Evolutionary conservation across 2,888 invertebrate species (phyloP), one percentile per base, ranked within the genome.

Genomic region (Rosalia funebris): DNA sequence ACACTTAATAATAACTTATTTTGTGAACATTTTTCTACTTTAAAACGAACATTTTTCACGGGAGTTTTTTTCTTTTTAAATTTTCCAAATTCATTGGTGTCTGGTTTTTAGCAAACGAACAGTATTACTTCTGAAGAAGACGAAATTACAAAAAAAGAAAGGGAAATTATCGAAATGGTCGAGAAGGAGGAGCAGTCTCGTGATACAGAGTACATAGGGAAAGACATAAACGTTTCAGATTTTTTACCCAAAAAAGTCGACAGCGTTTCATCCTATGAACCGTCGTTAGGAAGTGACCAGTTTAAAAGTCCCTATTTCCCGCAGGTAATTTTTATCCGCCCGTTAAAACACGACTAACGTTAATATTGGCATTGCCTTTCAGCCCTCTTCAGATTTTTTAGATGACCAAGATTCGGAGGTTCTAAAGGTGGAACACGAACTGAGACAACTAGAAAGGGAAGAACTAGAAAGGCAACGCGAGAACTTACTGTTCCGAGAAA

Each of bases 61-160:
- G n/a, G n/a, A n/a, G n/a, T n/a, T n/a, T n/a, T n/a, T 25, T 25
- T 25, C 3, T 25, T 5, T 25, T 5, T 25, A 25, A 5, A 9
- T 25, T 25, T 25, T 25, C 25, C 25, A 5, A 25, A 25, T 25
- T 3, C 25, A n/a, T n/a, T n/a, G n/a, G n/a, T n/a, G n/a, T n/a
- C n/a, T n/a, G n/a, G n/a, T n/a, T 68, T 65, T 41, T 50, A 77
- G 77, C 77, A 76, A 80, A 90, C 90, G 5, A 88, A 88, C 74
- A 90, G 89, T 62, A 85, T 89, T 46, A 89, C 89, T 34, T 91
- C 91, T 4, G 92, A 92, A 75, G 93, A 93, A 78, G 92, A 91
- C 73, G 91, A 92, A 71, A 86, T 88, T 70, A 83, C 83, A 32
- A 86, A 87, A 74, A 88, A 87, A 68, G 88, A 89, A 73, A 81